These are phyloP conservation scores for Acrobasis consociella DNA, from an alignment of 2,888 invertebrate species.

Conservation along the genomic window DNA sequence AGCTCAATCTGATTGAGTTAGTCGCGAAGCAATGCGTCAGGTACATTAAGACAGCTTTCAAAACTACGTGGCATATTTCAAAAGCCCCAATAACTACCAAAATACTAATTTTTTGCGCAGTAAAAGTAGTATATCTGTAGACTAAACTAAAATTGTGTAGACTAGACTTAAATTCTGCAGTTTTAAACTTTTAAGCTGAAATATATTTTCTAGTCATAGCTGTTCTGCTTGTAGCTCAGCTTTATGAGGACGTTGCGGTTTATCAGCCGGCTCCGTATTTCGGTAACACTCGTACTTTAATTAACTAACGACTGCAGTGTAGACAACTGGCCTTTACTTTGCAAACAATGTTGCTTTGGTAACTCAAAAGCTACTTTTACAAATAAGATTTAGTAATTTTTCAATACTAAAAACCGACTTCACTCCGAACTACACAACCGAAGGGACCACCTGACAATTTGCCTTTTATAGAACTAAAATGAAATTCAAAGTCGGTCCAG, in stretches of 20 bases:
- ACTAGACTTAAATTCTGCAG: background rate
- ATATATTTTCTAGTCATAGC: background rate
- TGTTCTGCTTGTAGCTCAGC: background rate
- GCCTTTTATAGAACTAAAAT: too few species aligned
- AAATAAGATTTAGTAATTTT: too few species aligned
- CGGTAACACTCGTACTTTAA: slow-evolving; percentile 1
- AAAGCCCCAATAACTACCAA: background rate
- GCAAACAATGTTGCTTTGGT: background rate
- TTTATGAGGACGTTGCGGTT: background rate
- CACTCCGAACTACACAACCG: too few species aligned
- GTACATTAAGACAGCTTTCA: too few species aligned
- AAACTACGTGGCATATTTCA: too few species aligned
- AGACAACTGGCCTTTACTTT: background rate
- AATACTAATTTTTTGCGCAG: background rate
- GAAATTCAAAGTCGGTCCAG: too few species aligned
- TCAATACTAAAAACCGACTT: too few species aligned
- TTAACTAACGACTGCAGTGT: background rate
- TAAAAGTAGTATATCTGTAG: background rate
- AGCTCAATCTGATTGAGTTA: too few species aligned
- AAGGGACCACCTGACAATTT: too few species aligned
- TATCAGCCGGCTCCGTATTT: background rate
- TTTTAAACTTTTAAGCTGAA: background rate
- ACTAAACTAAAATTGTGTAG: too few species aligned
- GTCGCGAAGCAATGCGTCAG: too few species aligned
- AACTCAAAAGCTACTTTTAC: background rate